Base-by-base conservation (phyloP, 2,113 vertebrate genomes). In the Pachycephala philippinensis region DNA sequence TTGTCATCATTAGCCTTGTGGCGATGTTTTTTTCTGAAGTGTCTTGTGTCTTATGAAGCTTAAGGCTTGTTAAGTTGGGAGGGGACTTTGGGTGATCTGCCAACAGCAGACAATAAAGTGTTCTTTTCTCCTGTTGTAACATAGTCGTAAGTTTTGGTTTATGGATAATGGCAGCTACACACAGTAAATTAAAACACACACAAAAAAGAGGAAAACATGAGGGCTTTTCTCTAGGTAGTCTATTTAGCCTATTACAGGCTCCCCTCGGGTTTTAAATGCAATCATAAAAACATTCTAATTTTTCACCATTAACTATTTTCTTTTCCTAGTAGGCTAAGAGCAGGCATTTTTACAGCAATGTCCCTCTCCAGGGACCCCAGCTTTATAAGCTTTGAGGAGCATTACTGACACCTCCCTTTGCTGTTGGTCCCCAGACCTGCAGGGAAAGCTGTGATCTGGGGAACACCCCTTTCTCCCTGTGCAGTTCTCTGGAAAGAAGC, bases 1-100 rank as follows among this genome's bases (percentile, higher is more conserved):
- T 98, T 98, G 98, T 98, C 98, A 98, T 98, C 97, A 98, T 98
- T 97, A 98, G 98, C 98, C 98, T 98, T 97, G 97, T 98, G 98
- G 98, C 98, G 9, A 98, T 98, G 96, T 97, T 98, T 98, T 98
- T 96, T 94, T 97, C 97, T 97, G 92, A 97, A 98, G 97, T 98
- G 97, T 98, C 98, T 98, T 95, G 95, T 97, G 95, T 97, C 97
- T 98, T 97, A 96, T 83, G 97, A 98, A 98, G 97, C 96, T 98
- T 97, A 97, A 97, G 15, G 97, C 98, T 98, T 97, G 96, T 98
- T 98, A 98, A 98, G 97, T 54, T 98, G 98, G 98, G 98, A 98
- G 98, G 97, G 94, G 97, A 97, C 96, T 92, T 95, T 89, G 96
- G 95, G 92, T 97, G 93, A 97, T 81, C 79, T 98, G 98, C 98